A percentile compares a stretch with the other conserved stretches of the same genome.
phyloP scores from a whole-genome alignment of 30 jellyfish, hydroid and myxozoan species.

The Hydra vulgaris region DNA sequence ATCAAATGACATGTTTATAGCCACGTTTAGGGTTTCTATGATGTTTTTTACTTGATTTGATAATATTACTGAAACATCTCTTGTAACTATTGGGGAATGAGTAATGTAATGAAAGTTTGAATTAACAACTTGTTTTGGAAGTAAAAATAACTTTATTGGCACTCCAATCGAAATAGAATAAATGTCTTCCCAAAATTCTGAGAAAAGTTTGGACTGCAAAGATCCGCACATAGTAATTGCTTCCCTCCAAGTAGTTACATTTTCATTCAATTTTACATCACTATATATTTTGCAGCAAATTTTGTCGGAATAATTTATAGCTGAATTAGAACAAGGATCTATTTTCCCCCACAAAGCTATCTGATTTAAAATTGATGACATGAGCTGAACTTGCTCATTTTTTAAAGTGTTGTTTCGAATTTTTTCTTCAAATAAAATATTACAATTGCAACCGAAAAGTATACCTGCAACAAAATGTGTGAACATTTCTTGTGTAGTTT shows the following conservation, averaged over 20 bases:
- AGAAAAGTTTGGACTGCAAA: neutral
- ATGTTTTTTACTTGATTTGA: neutral
- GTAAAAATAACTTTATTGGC: slow-evolving; percentile 17
- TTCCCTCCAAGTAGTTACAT: neutral
- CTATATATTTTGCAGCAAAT: slow-evolving; percentile 11
- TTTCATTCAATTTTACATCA: slow-evolving; percentile 4
- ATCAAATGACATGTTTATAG: neutral
- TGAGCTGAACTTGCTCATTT: neutral
- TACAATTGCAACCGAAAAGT: slow-evolving; percentile 24
- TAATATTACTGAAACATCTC: slow-evolving; percentile 8
- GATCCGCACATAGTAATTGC: slow-evolving; percentile 13
- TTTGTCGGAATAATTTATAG: neutral
- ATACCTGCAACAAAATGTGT: slow-evolving; percentile 26
- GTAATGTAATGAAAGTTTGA: neutral
- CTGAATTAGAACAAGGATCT: neutral
- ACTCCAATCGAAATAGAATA: slow-evolving; percentile 1
- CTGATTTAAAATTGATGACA: neutral
- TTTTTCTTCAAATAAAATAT: slow-evolving; percentile 17
- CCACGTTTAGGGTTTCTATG: neutral
- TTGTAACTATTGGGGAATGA: neutral
- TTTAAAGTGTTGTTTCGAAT: neutral
- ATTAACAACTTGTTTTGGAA: slow-evolving; percentile 6
- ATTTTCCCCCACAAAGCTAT: neutral
- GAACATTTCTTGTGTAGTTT: neutral
- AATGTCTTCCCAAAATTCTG: neutral